phyloP scores from a whole-genome alignment of 2,888 invertebrate species.

The Pheosia gnoma region DNA sequence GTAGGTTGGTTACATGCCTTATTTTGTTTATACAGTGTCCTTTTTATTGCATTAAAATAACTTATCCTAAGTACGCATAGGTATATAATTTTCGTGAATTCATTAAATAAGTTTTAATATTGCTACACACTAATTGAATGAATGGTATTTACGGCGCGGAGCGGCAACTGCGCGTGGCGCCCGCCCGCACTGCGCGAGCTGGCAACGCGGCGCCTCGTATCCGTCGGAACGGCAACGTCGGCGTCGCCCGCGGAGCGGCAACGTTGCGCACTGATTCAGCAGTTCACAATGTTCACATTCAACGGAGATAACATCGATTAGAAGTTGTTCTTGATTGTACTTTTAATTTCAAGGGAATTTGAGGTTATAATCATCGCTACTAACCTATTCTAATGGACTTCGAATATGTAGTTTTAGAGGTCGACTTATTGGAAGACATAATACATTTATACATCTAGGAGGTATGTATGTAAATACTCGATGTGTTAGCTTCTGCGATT shows the following conservation, averaged over 20 bases:
- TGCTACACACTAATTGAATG: conserved; percentile 68
- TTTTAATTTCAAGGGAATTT: conserved; percentile 46
- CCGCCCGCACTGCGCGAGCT: conserved; percentile 66
- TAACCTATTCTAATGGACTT: no score
- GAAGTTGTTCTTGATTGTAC: conserved; percentile 24
- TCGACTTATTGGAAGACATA: no score
- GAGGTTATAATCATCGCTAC: conserved; percentile 24
- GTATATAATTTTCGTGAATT: conserved; percentile 46
- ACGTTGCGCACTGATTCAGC: conserved; percentile 78
- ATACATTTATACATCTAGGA: background rate
- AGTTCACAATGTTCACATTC: conserved; percentile 70
- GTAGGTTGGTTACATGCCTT: background rate
- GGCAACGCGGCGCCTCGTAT: conserved; percentile 75
- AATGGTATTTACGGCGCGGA: conserved; percentile 66
- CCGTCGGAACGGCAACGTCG: conserved; percentile 66
- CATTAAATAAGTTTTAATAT: conserved; percentile 52
- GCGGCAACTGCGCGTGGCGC: conserved; percentile 71
- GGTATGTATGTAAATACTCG: background rate
- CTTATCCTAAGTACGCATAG: conserved; percentile 40
- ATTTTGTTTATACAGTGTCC: background rate
- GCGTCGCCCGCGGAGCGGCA: conserved; percentile 61
- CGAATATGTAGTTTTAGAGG: no score
- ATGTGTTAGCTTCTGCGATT: background rate
- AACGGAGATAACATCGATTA: conserved; percentile 36
- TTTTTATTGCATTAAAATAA: conserved; percentile 25